Base-by-base conservation (phyloP, 2,113 vertebrate genomes). In the Spilogale gracilis region DNA sequence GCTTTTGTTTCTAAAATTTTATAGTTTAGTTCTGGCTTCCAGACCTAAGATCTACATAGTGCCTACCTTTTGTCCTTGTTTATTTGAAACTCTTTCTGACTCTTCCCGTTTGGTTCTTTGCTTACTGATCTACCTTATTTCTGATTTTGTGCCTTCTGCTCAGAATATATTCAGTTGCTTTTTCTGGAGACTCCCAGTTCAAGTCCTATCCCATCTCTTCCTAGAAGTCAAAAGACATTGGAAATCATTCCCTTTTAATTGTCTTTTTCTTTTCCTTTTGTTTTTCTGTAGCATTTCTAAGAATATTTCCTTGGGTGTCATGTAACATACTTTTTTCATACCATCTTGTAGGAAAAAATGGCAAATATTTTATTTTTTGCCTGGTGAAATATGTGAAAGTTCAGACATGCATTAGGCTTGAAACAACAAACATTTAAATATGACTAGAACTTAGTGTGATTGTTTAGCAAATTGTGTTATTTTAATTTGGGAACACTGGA, bases 371-470 rank as follows among this genome's bases (percentile, higher is more conserved):
- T 95, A 32, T n/a, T 69, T 45, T 90, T 93, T n/a, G 21, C 61
- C 63, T 96, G 54, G 60, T n/a, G 30, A 88, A 50, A 73, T 88
- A 43, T 86, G 76, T 87, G 60, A 82, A 76, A 84, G 11, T 74
- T 86, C 11, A 78, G 69, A 83, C 32, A 13, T 78, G 9, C 14
- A 27, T 71, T 88, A 30, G n/a, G 30, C 48, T 83, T 80, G 14
- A 92, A 95, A 94, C 38, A 91, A 30, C 38, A 89, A 78, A 71
- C 30, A 48, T 65, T 84, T 92, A 73, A 91, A 79, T 93, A 91
- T 23, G 45, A 12, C 27, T 56, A 71, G 58, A 78, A 43, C 10
- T 92, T 45, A 89, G 20, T 20, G 11, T 3, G 6, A 96, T 50
- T 60, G 10, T 95, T 94, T 14, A 89, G 45, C 84, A 87, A 58